These are phyloP conservation scores for Salarias fasciatus DNA, from an alignment of 2,797 vertebrate species.

Conservation along the genomic window DNA sequence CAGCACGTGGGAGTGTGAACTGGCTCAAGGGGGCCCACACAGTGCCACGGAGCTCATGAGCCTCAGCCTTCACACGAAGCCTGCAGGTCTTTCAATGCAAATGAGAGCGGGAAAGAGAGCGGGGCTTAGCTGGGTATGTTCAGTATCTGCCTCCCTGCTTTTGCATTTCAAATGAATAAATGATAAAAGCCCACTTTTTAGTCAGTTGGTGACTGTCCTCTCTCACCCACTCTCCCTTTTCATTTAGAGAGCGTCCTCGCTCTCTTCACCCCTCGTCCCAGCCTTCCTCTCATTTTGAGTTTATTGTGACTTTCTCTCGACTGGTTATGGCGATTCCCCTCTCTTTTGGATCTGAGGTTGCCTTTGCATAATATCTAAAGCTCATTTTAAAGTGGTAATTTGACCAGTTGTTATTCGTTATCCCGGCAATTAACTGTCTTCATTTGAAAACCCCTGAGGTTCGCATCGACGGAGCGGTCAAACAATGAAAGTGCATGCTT, in stretches of 20 bases:
- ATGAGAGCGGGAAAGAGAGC: constrained; percentile 65
- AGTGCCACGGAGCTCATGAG: constrained; percentile 63
- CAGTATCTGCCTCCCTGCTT: constrained; percentile 68
- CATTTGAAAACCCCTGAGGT: constrained; percentile 37
- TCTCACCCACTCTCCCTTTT: constrained; percentile 42
- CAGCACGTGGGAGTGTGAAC: constrained; percentile 71
- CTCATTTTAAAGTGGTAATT: constrained; percentile 58
- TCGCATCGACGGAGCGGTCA: constrained; percentile 37
- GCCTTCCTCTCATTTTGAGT: constrained; percentile 47
- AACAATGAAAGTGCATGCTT: constrained; percentile 22
- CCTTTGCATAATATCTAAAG: constrained; percentile 59
- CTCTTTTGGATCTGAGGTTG: constrained; percentile 40
- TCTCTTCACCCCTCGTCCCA: constrained; percentile 27
- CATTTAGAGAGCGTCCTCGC: constrained; percentile 41
- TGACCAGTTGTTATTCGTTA: constrained; percentile 55
- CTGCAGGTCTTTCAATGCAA: constrained; percentile 78
- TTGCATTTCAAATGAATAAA: constrained; percentile 83
- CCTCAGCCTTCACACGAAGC: constrained; percentile 63
- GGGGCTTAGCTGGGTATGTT: constrained; percentile 65
- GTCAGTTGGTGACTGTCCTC: constrained; percentile 62
- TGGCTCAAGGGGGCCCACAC: constrained; percentile 66
- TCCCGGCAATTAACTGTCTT: constrained; percentile 59
- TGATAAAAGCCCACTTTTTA: constrained; percentile 79
- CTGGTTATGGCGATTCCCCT: constrained; percentile 36
- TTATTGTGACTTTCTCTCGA: constrained; percentile 56